These are phyloP conservation scores for Temnothorax rugatulus DNA, from an alignment of 2,888 invertebrate genomes.

Conservation along the genomic window DNA sequence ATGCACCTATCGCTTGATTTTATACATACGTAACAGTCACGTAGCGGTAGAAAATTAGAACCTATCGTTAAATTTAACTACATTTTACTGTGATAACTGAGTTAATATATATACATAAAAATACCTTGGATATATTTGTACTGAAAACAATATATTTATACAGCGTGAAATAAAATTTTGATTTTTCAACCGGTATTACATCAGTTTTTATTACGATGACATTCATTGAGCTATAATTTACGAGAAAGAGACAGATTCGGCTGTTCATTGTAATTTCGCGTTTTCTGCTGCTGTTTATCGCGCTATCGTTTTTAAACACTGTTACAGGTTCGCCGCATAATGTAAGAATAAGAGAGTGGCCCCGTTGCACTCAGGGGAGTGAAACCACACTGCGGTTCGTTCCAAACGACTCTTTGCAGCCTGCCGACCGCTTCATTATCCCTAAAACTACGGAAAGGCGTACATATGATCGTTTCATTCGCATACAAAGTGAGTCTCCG, in stretches of 20 bases:
- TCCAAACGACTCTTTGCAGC: slow-evolving; percentile 47
- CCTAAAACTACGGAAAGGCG: slow-evolving; percentile 69
- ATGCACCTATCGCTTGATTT: neutral
- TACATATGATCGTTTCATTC: slow-evolving; percentile 77
- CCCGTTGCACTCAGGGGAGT: neutral
- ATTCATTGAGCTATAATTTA: slow-evolving; percentile 25
- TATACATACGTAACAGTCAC: neutral
- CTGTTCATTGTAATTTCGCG: neutral
- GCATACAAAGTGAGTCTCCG: slow-evolving; percentile 77
- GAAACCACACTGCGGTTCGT: slow-evolving; percentile 51
- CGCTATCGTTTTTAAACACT: neutral
- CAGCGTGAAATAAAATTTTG: slow-evolving; percentile 26
- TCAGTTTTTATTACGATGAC: slow-evolving; percentile 35
- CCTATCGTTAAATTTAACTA: slow-evolving; percentile 36
- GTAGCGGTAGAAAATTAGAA: slow-evolving; percentile 13
- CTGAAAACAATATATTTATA: slow-evolving; percentile 8
- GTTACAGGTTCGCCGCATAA: slow-evolving; percentile 6
- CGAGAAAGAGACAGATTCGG: slow-evolving; percentile 4
- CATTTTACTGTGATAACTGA: slow-evolving; percentile 12
- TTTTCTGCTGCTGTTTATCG: neutral
- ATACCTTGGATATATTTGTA: slow-evolving; percentile 34
- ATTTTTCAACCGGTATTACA: slow-evolving; percentile 25
- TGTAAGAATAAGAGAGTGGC: slow-evolving; percentile 50
- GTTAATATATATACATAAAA: slow-evolving; percentile 29
- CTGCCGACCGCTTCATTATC: slow-evolving; percentile 63